These are phyloP conservation scores for silkworm (Bombyx mori) DNA, from an alignment of 1,140 invertebrate genomes.

Conservation along the genomic window ASM3026992v2 NC_085111.1:15640501-15641000, in stretches of 20 bases:
- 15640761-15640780: slow-evolving; percentile 20
- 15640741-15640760: slow-evolving; percentile 71
- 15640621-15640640: slow-evolving; percentile 25
- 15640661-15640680: slow-evolving; percentile 22
- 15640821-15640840: slow-evolving; percentile 23
- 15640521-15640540: too few species aligned
- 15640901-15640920: too few species aligned
- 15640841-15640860: slow-evolving; percentile 4
- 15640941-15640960: too few species aligned
- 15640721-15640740: slow-evolving; percentile 77
- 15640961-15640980: too few species aligned
- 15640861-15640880: too few species aligned
- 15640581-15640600: neutral
- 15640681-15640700: slow-evolving; percentile 41
- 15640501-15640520: too few species aligned
- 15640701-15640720: slow-evolving; percentile 71
- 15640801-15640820: slow-evolving; percentile 32
- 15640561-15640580: too few species aligned
- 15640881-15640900: too few species aligned
- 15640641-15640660: slow-evolving; percentile 29
- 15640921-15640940: too few species aligned
- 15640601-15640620: slow-evolving; percentile 3
- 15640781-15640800: slow-evolving; percentile 27
- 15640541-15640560: too few species aligned
- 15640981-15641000: too few species aligned